Percentiles rank a stretch among this genome's conserved stretches.
Evolutionary conservation across 2,888 invertebrate genomes (phyloP).

Genomic region (Tipula confusa): DNA sequence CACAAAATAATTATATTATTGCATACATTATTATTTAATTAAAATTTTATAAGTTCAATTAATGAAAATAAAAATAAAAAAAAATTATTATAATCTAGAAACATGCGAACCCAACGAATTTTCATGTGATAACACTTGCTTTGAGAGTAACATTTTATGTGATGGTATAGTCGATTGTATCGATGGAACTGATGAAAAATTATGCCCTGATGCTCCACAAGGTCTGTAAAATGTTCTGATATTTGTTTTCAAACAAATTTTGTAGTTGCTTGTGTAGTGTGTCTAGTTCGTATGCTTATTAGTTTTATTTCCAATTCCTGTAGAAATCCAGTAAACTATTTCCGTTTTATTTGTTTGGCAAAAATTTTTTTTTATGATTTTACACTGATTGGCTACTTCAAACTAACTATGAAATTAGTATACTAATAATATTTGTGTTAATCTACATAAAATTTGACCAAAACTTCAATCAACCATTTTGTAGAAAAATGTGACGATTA

Average conservation of each 20-base stretch:
- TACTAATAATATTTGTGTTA: slow-evolving; percentile 33
- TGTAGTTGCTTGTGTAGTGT: not conserved
- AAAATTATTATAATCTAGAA: slow-evolving; percentile 34
- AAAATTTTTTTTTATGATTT: not conserved
- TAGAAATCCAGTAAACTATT: not conserved
- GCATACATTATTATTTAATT: not conserved
- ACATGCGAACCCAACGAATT: slow-evolving; percentile 54
- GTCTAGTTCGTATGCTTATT: slow-evolving; percentile 40
- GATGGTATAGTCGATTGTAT: slow-evolving; percentile 64
- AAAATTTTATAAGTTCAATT: not conserved
- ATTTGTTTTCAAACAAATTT: not conserved
- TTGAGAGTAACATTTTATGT: slow-evolving; percentile 56
- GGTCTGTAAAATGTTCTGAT: not conserved
- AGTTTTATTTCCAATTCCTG: not conserved
- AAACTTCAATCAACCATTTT: not conserved
- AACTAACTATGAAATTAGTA: not conserved
- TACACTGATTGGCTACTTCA: not conserved
- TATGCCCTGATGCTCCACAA: not conserved
- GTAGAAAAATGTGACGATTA: slow-evolving; percentile 16
- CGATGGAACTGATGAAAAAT: slow-evolving; percentile 67
- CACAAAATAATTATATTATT: not conserved
- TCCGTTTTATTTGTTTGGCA: not conserved
- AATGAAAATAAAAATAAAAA: not conserved
- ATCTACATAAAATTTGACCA: not conserved
- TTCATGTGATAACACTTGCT: slow-evolving; percentile 64